Base-by-base conservation (phyloP, 2,113 vertebrate genomes). In the Myodes glareolus region DNA sequence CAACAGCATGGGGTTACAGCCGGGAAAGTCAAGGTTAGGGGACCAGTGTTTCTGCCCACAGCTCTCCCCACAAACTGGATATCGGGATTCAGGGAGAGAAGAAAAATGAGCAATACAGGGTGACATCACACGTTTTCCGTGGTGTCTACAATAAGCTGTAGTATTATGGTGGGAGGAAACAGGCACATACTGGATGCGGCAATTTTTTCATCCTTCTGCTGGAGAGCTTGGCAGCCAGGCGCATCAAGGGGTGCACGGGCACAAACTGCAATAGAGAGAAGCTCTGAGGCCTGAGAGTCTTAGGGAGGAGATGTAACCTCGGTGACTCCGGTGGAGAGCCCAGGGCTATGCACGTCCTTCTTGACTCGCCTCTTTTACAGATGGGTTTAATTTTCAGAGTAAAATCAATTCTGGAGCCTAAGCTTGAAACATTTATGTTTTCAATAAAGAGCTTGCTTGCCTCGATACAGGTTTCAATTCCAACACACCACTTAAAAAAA, bases 381-480 rank as follows among this genome's bases (percentile, higher is more conserved):
- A 98, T 95, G 94, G 90, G 27, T 98, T 97, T 95, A 81, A 96
- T 96, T 97, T 96, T 73, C 96, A 92, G 90, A 88, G 88, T 29
- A 55, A 92, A 95, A 94, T 93, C 73, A 47, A 91, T 82, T 92
- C 85, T 42, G 0, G 19, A 94, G 75, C 9, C 39, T 52, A 61
- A 55, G 72, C 94, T 91, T 55, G 75, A 90, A 91, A 87, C 89
- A 42, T 93, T 95, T 90, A 94, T 95, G 92, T 88, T 90, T 90
- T 88, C 96, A 96, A 81, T 96, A 97, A 96, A 97, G 88, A 76
- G 5, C 50, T 11, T 5, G 0, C 65, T 92, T 88, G 93, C 90
- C 61, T 63, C 36, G 77, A 90, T 29, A 72, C 86, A 67, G 65
- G 55, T 85, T 95, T 93, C 75, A 92, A 36, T 92, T 92, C 55